Base-by-base conservation (phyloP, 2,797 vertebrate species). In the Schizothorax lantsangensis region DNA sequence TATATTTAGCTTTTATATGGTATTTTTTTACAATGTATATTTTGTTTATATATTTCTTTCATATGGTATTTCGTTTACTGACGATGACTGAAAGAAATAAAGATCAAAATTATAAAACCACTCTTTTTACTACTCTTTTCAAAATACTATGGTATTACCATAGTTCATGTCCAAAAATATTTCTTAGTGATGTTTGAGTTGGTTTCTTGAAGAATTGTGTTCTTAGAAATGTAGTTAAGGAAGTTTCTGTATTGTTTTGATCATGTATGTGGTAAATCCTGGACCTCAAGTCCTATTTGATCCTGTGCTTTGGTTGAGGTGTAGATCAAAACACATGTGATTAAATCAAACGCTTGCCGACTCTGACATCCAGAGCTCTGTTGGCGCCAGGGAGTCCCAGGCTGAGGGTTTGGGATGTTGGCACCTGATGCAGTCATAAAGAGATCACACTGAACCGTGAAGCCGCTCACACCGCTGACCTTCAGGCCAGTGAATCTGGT, bases 341-440 rank as follows among this genome's bases (percentile, higher is more conserved):
- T 75, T 84, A 81, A 88, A 72, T 45, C 30, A 74, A 68, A 43
- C 17, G 17, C 45, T 45, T 52, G 79, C 52, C 82, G 49, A 26
- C n/a, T 75, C 69, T 68, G 30, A 79, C 45, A 52, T 49, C 64
- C 59, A 80, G 84, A 72, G 14, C 68, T 23, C 49, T 59, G 45
- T 19, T 73, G 81, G 69, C 49, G 81, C 47, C 57, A 40, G 59
- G 54, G 73, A 54, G 54, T 74, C 69, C 38, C 40, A 23, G 26
- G 49, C n/a, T 5, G 14, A 54, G 72, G 83, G 59, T 81, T 87
- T 87, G 43, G 64, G 85, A 52, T 66, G 62, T 43, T 83, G 84
- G 82, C 85, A 90, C 86, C 82, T 79, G 81, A 74, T 87, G 62
- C 75, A 23, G 79, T 10, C 72, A 84, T 66, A 89, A 81, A 86